Evolutionary conservation across 2,888 invertebrate species (phyloP).

Genomic region (Drosophila picticornis): DNA sequence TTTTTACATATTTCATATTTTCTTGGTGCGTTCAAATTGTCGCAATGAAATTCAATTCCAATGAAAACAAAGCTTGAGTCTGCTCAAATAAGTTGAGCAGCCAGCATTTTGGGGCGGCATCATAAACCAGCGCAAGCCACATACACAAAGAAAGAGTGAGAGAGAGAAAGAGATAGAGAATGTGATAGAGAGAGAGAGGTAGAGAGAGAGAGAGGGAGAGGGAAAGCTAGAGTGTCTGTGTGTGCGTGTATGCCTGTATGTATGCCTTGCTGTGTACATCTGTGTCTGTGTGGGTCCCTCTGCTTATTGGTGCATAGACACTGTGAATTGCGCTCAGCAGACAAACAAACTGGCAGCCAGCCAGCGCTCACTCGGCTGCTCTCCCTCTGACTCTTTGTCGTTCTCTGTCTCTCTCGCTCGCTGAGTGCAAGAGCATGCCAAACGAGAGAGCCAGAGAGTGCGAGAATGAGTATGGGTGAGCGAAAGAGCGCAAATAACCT

Average conservation of each 20-base stretch:
- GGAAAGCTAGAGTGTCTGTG: not conserved
- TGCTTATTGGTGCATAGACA: constrained; percentile 40
- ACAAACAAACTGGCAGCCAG: constrained; percentile 8
- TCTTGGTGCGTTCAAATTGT: not conserved
- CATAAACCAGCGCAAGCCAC: not conserved
- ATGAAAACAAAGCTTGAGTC: constrained; percentile 28
- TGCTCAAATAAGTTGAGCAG: constrained; percentile 4
- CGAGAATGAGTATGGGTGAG: constrained; percentile 15
- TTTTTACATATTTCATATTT: no score
- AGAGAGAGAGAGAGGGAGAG: not conserved
- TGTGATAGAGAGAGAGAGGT: not conserved
- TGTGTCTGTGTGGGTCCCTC: constrained; percentile 17
- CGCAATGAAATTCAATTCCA: constrained; percentile 23
- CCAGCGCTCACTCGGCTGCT: constrained; percentile 34
- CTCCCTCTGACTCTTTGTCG: not conserved
- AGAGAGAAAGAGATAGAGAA: not conserved
- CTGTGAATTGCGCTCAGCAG: constrained; percentile 31
- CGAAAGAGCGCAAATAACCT: constrained; percentile 25
- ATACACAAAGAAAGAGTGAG: not conserved
- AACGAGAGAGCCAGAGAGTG: not conserved
- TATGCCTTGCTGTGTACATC: not conserved
- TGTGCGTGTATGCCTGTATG: constrained; percentile 1
- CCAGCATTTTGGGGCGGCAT: constrained; percentile 15
- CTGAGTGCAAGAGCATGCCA: constrained; percentile 1
- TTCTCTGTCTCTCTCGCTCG: not conserved